Base-by-base conservation (phyloP, 2,888 invertebrate species). In the Melanchra persicariae region DNA sequence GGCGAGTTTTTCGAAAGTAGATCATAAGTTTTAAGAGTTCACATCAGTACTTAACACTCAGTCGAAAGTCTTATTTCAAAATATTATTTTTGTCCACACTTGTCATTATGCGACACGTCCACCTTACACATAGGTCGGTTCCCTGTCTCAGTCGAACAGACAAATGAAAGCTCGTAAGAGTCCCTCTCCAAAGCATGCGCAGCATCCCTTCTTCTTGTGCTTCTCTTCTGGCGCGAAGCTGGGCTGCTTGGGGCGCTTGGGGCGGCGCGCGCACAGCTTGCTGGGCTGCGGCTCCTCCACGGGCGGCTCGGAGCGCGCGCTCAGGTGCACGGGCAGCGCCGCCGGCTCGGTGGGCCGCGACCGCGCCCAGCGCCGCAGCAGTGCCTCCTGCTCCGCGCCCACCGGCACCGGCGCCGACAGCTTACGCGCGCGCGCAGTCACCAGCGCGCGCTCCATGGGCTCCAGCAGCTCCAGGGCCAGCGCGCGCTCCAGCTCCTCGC, bases 401-500 rank as follows among this genome's bases (percentile, higher is more conserved):
- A 96, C 95, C 2, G 95, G 95, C 52, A 95, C 92, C 7, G 95
- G 95, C 6, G 95, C 94, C 0, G 94, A 93, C 58, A 95, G 74
- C 70, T 93, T 93, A 0, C 94, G 91, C 8, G 96, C 95, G 0
- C 96, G 92, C 1, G 94, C 95, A 15, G 91, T 83, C 54, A 96
- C 96, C 65, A 96, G 83, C 63, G 94, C 91, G 2, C 96, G 92
- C 81, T 96, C 96, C 88, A 95, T 92, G 3, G 96, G 95, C 84
- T 96, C 95, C 71, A 96, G 79, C 63, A 96, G 81, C 81, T 96
- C 96, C 67, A 94, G 79, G 0, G 85, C 92, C 58, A 95, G 79
- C 22, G 97, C 97, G 0, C 97, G 97, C 30, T 96, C 95, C 64
- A 98, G 97, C 77, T 97, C 97, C 62, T 96, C 96, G 15, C 97